Base-by-base conservation (phyloP, 1,140 invertebrate species). In the Drosophila obscura region DNA sequence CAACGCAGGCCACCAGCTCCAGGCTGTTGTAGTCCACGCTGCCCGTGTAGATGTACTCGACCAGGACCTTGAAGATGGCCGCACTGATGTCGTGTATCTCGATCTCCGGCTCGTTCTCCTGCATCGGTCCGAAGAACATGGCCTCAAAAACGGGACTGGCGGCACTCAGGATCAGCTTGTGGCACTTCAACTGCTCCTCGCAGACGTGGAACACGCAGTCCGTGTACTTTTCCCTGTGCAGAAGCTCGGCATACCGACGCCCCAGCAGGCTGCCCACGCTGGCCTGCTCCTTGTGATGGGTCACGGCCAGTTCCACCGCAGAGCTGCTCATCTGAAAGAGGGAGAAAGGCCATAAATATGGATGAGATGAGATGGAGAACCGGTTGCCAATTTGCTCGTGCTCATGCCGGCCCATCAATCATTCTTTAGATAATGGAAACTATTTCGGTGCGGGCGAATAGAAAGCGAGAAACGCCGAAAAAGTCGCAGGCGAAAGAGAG, bases 91-190 rank as follows among this genome's bases (percentile, higher is more conserved):
- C 91, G 11, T 81, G 65, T 22, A 92, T 92, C 19, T 90, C 85
- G 22, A 92, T 90, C 22, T 89, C 73, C 2, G 80, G 73, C 15
- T 73, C 92, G 19, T 94, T 93, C 19, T 92, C 91, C 35, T 94
- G 94, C 67, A 95, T 65, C n/a, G 94, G 93, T 0, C 95, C 95
- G 91, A 93, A 95, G 71, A 95, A 94, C 94, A 96, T 95, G 9
- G 95, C 95, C 89, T 96, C 95, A 83, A 96, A 96, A n/a, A 96
- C 95, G 4, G 95, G 95, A 91, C 95, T 95, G 73, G 93, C 93
- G 9, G 94, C 93, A 7, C 94, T 93, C 26, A 96, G 78, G 59
- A 96, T 94, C 39, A 96, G 87, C 90, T 95, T 95, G 79, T 96
- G 95, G 7, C 82, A 79, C 44, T 89, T 90, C 1, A 91, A n/a